phyloP scores from a whole-genome alignment of 2,113 vertebrate species.

The Epinephelus cyanopodus region DNA sequence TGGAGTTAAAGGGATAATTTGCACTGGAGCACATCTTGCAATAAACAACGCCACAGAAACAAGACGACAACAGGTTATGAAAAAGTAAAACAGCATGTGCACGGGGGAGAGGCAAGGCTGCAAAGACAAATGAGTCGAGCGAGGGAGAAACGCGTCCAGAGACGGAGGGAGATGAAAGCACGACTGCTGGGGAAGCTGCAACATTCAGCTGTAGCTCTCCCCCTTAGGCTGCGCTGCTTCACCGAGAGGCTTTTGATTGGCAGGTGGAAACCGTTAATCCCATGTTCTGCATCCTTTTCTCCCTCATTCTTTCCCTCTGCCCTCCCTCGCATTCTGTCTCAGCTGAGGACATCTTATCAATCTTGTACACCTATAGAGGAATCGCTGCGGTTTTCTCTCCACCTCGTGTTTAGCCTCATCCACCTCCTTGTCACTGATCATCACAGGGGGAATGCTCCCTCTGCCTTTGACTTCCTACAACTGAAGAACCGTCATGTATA shows the following conservation, averaged over 20 bases:
- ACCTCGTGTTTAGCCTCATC: slow-evolving; percentile 41
- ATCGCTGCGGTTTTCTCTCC: not conserved
- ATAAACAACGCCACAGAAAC: not conserved
- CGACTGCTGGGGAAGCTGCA: slow-evolving; percentile 25
- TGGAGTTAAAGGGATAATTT: slow-evolving; percentile 3
- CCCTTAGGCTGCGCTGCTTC: slow-evolving; percentile 37
- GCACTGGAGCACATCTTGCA: not conserved
- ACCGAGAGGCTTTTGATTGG: slow-evolving; percentile 49
- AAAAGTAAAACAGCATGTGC: not conserved
- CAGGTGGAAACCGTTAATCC: slow-evolving; percentile 55
- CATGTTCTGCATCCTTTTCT: slow-evolving; percentile 30
- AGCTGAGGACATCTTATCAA: slow-evolving; percentile 41
- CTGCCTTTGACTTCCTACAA: slow-evolving; percentile 22
- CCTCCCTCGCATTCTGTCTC: not conserved
- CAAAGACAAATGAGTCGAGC: slow-evolving; percentile 5
- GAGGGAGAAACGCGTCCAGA: slow-evolving; percentile 11
- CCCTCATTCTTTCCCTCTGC: not conserved
- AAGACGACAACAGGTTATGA: not conserved
- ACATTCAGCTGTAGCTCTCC: slow-evolving; percentile 29
- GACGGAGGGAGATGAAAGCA: slow-evolving; percentile 44
- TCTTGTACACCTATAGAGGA: slow-evolving; percentile 42
- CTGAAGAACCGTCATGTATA: slow-evolving; percentile 36
- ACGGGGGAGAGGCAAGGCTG: not conserved
- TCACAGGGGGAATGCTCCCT: slow-evolving; percentile 2
- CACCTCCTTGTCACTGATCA: slow-evolving; percentile 33